Evolutionary conservation across 2,797 vertebrate genomes (phyloP).

Genomic region (Acomys russatus): DNA sequence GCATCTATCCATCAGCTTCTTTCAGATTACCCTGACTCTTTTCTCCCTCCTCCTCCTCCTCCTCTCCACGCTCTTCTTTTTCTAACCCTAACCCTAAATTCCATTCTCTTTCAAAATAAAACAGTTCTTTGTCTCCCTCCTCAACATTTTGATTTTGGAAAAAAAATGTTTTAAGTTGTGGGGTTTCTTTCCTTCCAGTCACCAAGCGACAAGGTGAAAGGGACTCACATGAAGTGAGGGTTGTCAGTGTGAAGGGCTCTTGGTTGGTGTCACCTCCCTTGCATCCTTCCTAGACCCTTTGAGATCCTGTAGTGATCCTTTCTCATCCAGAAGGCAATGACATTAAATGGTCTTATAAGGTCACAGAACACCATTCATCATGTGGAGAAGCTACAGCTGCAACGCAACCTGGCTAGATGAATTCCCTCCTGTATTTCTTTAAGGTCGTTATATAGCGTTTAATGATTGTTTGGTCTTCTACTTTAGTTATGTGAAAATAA

Average conservation of each 20-base stretch:
- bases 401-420: not conserved
- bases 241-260: not conserved
- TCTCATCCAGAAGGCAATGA: not conserved
- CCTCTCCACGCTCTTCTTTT: not conserved
- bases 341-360: not conserved
- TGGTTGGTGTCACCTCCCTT: too few relatives aligned
- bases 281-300: not conserved
- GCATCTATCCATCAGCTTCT: conserved; percentile 4
- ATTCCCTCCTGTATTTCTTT: not conserved
- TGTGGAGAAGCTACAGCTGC: not conserved
- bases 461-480: not conserved
- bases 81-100: not conserved
- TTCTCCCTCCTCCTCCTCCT: not conserved
- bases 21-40: not conserved
- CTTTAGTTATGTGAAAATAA: not conserved
- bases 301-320: not conserved
- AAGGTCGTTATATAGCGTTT: not conserved
- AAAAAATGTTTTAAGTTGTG: not conserved
- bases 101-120: conserved; percentile 19
- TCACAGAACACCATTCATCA: not conserved
- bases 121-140: not conserved
- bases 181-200: not conserved
- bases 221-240: not conserved
- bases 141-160: conserved; percentile 16
- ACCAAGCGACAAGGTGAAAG: not conserved